Evolutionary conservation across 2,113 vertebrate species (phyloP).

Genomic region (Tachycineta bicolor): DNA sequence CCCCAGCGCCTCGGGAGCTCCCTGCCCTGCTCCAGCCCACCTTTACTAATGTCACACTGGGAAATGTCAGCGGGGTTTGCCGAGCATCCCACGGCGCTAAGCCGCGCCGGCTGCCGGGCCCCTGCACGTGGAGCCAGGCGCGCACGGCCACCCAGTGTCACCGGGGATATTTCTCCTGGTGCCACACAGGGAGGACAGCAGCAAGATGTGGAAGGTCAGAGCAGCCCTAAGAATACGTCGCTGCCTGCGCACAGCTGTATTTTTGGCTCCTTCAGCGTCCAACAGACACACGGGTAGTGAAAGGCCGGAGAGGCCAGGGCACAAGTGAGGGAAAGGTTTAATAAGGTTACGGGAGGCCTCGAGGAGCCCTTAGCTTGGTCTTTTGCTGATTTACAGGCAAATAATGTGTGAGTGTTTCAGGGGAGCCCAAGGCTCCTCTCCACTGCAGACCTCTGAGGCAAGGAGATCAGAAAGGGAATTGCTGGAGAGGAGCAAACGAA

Average conservation of each 20-base stretch:
- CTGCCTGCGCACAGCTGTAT: fast-evolving
- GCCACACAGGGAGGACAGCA: not conserved
- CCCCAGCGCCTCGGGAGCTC: fast-evolving
- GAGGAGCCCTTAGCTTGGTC: not conserved
- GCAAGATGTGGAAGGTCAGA: conserved; percentile 18
- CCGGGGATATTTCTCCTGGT: not conserved
- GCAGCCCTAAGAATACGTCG: not conserved
- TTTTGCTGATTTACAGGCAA: not conserved
- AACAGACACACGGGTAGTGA: not conserved
- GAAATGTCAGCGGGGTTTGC: not conserved
- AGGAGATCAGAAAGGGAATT: not conserved
- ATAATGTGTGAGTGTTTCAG: not conserved
- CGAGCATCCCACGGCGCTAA: not conserved
- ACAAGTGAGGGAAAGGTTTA: not conserved
- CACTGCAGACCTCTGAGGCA: not conserved
- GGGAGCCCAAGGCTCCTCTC: not conserved
- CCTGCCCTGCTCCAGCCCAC: not conserved
- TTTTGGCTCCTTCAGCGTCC: not conserved
- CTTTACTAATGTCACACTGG: not conserved
- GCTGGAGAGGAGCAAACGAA: not conserved
- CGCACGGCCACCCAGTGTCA: not conserved
- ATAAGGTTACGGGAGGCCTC: not conserved
- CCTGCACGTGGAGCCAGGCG: fast-evolving
- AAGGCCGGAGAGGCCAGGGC: not conserved
- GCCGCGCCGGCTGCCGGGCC: not conserved